Percentiles rank a stretch among this genome's conserved stretches.
Conservation (phyloP, 2,888 invertebrate genomes). For the Pterostichus madidus region DNA sequence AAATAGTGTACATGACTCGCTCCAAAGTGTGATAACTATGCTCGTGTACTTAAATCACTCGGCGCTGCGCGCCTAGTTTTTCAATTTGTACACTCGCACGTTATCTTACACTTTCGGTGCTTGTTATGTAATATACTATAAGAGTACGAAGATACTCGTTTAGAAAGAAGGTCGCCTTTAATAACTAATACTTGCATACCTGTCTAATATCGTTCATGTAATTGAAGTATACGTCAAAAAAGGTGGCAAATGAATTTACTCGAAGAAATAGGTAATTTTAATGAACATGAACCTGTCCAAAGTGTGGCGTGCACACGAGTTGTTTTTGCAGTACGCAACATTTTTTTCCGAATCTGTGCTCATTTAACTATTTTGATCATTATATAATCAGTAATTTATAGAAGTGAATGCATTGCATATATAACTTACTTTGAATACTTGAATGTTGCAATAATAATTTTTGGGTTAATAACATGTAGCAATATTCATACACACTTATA, state of each 20-base stretch:
- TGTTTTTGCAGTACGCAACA: background rate
- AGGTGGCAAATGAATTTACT: constrained; percentile 15
- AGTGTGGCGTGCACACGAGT: constrained; percentile 1
- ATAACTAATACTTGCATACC: background rate
- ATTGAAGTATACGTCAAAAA: background rate
- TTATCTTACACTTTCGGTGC: too few species aligned
- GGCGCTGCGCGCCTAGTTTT: too few species aligned
- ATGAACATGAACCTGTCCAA: constrained; percentile 20
- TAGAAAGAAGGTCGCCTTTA: background rate
- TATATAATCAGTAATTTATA: constrained; percentile 45
- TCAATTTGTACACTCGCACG: too few species aligned
- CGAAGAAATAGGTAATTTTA: constrained; percentile 12
- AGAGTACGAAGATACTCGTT: too few species aligned
- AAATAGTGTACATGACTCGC: too few species aligned
- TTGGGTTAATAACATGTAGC: constrained; percentile 53
- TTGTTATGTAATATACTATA: too few species aligned
- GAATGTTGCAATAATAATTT: constrained; percentile 47
- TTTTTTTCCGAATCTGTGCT: constrained; percentile 29
- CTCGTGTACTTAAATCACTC: too few species aligned
- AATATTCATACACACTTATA: constrained; percentile 13
- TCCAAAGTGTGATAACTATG: too few species aligned
- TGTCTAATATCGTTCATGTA: too few species aligned
- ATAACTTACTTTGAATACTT: constrained; percentile 32
- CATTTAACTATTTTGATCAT: constrained; percentile 47
- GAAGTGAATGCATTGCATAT: constrained; percentile 51